Evolutionary conservation across 2,113 vertebrate genomes (phyloP).

Genomic region (Elanus axillaris): DNA sequence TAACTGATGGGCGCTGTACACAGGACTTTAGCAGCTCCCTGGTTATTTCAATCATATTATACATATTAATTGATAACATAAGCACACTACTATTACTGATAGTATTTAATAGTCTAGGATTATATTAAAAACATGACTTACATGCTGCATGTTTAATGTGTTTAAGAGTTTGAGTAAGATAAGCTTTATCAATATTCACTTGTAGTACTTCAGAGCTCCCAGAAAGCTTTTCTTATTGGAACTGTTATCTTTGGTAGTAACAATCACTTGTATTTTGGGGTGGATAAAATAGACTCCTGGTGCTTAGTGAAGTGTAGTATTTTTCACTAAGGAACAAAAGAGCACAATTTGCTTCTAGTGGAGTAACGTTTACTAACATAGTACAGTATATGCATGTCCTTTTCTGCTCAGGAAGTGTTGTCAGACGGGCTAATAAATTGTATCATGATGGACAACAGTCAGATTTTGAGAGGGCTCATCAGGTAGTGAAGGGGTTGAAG

Average conservation of each 20-base stretch:
- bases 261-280: not conserved
- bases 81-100: not conserved
- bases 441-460: not conserved
- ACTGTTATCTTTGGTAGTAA: not conserved
- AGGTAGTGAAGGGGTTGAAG: not conserved
- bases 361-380: not conserved
- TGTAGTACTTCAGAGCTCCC: not conserved
- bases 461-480: not conserved
- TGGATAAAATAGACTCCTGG: not conserved
- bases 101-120: not conserved
- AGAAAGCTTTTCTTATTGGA: not conserved
- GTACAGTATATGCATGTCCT: too few species aligned
- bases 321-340: not conserved
- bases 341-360: not conserved
- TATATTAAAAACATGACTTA: not conserved
- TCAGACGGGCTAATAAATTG: not conserved
- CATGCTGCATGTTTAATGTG: not conserved
- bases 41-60: too few species aligned
- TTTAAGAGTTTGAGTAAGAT: not conserved
- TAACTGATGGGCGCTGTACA: too few species aligned
- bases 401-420: not conserved
- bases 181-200: not conserved
- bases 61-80: too few species aligned
- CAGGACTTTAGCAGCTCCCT: too few species aligned
- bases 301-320: not conserved